These are phyloP conservation scores for Mesoclemmys tuberculata DNA, from an alignment of 2,113 vertebrate species.

Conservation along the genomic window DNA sequence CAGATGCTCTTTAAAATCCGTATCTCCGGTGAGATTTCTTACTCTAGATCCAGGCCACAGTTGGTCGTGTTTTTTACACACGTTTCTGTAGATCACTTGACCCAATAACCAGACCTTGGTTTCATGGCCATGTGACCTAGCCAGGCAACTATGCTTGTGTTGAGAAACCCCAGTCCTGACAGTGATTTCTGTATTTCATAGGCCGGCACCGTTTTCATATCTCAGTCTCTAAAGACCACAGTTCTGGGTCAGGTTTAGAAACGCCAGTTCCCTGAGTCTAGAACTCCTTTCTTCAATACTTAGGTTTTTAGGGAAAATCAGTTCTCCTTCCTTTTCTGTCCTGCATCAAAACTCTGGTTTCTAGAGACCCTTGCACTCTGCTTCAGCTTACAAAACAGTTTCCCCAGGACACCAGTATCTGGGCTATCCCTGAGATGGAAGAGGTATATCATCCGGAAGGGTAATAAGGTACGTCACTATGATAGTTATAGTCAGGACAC, in stretches of 20 bases:
- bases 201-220: rapidly evolving
- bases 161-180: neutral
- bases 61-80: neutral
- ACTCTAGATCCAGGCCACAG: neutral
- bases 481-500: constrained; percentile 96
- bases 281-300: neutral
- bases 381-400: neutral
- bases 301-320: neutral
- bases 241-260: neutral
- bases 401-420: neutral
- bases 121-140: neutral
- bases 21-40: neutral
- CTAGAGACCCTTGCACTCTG: neutral
- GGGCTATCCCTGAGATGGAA: neutral
- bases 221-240: neutral
- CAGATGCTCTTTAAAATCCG: neutral
- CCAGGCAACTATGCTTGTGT: neutral
- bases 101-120: neutral
- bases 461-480: constrained; percentile 91
- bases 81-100: neutral
- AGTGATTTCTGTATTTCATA: neutral
- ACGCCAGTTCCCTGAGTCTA: rapidly evolving
- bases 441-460: constrained; percentile 86
- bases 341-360: neutral
- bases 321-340: neutral